Conservation (phyloP, 2,888 invertebrate species). For the Sphaeridia pumilis region DNA sequence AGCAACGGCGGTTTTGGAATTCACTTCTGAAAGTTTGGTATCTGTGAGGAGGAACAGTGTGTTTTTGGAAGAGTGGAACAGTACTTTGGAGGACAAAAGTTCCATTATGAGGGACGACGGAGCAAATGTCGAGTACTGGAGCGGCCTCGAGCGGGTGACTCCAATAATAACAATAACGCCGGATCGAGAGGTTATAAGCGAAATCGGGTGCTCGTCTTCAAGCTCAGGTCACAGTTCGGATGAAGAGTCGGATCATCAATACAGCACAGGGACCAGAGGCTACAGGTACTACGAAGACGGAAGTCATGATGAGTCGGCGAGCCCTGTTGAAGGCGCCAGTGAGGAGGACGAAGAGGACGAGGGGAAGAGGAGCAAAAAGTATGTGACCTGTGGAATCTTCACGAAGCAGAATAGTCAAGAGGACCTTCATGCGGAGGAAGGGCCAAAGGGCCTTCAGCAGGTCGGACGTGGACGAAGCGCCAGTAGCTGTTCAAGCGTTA, state of each 20-base stretch:
- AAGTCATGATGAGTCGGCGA: background rate
- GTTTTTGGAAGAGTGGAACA: too few relatives aligned
- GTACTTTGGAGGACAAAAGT: too few relatives aligned
- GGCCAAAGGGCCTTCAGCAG: background rate
- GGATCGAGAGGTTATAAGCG: slow-evolving; percentile 13
- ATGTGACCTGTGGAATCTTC: too few relatives aligned
- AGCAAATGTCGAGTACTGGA: slow-evolving; percentile 9
- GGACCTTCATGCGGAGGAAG: background rate
- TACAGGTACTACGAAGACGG: background rate
- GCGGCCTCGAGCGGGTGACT: slow-evolving; percentile 14
- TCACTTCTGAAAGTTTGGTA: too few relatives aligned
- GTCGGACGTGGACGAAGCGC: background rate
- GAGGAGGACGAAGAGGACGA: background rate
- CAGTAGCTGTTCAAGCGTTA: background rate
- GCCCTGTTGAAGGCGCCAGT: background rate
- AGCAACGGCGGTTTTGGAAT: background rate
- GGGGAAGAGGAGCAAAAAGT: background rate
- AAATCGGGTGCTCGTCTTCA: background rate
- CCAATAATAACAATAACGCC: slow-evolving; percentile 33
- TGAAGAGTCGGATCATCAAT: slow-evolving; percentile 18
- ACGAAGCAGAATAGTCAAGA: background rate
- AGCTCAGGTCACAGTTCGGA: slow-evolving; percentile 12
- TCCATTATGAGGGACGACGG: slow-evolving; percentile 14
- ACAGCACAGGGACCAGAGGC: background rate
- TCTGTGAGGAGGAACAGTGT: too few relatives aligned